Base-by-base conservation (phyloP, 2,113 vertebrate genomes). In the Spea multiplicata region DNA sequence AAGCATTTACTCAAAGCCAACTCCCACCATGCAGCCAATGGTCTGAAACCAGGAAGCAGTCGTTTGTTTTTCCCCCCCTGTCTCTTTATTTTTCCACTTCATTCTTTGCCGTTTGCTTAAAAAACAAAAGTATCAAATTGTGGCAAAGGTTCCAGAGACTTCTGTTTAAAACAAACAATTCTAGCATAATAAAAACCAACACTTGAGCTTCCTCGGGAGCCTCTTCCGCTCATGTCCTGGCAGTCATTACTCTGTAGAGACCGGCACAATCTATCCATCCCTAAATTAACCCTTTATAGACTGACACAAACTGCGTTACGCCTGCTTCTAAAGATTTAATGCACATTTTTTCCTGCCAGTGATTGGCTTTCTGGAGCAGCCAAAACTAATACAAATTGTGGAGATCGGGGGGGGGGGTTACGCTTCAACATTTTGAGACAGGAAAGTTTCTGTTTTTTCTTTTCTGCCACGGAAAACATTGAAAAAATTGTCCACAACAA, bases 51-150 rank as follows among this genome's bases (percentile, higher is more conserved):
- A 71, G 67, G 76, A 78, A 78, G 57, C n/a, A 70, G 52, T 3
- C 13, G 76, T 64, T 78, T 65, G 76, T 78, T 78, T 77, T 78
- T 71, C 55, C 66, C 69, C 71, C 49, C 2, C 66, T 1, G 30
- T 67, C 52, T 76, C 66, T 78, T 69, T 78, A 69, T 78, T 78
- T 78, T 78, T 78, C 76, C 76, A 71, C 47, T 64, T 44, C 46
- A 64, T 78, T 71, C 46, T 71, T 67, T 75, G 48, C 30, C 14
- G 45, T 67, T 66, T 66, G 12, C 45, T 64, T 70, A 61, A 77
- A 76, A 57, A 44, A 66, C 7, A 53, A 50, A 59, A n/a, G 50
- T 68, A 67, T 61, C 46, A 59, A 70, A 77, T 30, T 70, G 66
- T 44, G 45, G 45, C 46, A 77, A 70, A 77, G 45, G 66, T 47